Evolutionary conservation across 2,797 vertebrate species (phyloP).

Genomic region (Mallotus villosus): DNA sequence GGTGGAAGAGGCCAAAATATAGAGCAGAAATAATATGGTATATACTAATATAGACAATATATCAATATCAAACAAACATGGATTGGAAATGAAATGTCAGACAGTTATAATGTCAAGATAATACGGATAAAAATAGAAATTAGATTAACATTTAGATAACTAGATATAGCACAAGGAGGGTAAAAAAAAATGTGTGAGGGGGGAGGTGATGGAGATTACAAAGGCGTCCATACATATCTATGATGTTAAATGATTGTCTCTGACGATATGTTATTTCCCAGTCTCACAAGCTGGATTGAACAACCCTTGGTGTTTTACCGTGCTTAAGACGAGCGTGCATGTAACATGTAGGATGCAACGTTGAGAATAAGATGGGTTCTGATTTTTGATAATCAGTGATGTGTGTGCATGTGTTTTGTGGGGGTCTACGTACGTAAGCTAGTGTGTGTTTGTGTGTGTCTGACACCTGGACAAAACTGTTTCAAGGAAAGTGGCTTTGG

Average conservation of each 20-base stretch:
- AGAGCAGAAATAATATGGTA: neutral
- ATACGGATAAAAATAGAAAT: slow-evolving; percentile 14
- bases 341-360: neutral
- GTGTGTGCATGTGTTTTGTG: neutral
- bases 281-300: slow-evolving; percentile 3
- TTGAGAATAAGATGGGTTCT: neutral
- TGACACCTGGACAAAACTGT: slow-evolving; percentile 25
- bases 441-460: slow-evolving; percentile 13
- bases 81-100: slow-evolving; percentile 9
- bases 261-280: slow-evolving; percentile 19
- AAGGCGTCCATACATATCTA: slow-evolving; percentile 15
- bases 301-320: neutral
- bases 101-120: slow-evolving; percentile 20
- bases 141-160: slow-evolving; percentile 12
- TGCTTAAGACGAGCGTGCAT: neutral
- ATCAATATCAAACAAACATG: slow-evolving; percentile 39
- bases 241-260: slow-evolving; percentile 55
- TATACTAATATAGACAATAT: neutral
- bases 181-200: neutral
- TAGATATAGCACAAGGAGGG: slow-evolving; percentile 26
- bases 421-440: neutral
- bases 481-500: slow-evolving; percentile 41
- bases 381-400: neutral
- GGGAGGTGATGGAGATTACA: slow-evolving; percentile 15
- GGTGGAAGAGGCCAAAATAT: slow-evolving; percentile 17